These are phyloP conservation scores for Erannis defoliaria DNA, from an alignment of 2,888 invertebrate species.

Conservation along the genomic window DNA sequence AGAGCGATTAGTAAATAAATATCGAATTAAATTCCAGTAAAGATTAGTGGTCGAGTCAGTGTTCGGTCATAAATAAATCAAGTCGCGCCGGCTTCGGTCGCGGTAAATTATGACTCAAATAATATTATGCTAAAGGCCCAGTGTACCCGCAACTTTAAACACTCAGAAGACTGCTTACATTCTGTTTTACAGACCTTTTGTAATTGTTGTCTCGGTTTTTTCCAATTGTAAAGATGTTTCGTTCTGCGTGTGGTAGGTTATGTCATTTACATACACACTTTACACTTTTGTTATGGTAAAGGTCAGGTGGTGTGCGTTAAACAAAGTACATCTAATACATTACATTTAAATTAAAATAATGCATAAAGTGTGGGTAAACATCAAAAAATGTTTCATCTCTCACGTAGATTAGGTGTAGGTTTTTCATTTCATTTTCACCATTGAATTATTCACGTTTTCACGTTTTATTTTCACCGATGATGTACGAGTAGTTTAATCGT, in stretches of 20 bases:
- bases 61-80: slow-evolving; percentile 83
- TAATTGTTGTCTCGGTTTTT: slow-evolving; percentile 50
- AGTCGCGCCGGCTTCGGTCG: slow-evolving; percentile 57
- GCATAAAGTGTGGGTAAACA: too few species aligned
- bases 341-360: too few species aligned
- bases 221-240: slow-evolving; percentile 38
- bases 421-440: too few species aligned
- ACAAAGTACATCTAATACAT: not conserved
- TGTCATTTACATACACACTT: slow-evolving; percentile 26
- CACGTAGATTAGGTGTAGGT: too few species aligned
- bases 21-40: slow-evolving; percentile 82
- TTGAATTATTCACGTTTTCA: too few species aligned
- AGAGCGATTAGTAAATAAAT: slow-evolving; percentile 79
- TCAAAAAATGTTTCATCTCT: too few species aligned
- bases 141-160: slow-evolving; percentile 45
- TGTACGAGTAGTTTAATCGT: too few species aligned
- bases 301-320: slow-evolving; percentile 4
- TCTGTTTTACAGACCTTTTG: slow-evolving; percentile 47
- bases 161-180: slow-evolving; percentile 33
- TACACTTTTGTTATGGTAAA: slow-evolving; percentile 18
- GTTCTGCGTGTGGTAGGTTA: slow-evolving; percentile 32
- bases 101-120: slow-evolving; percentile 82
- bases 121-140: slow-evolving; percentile 78
- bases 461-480: too few species aligned
- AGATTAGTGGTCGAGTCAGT: slow-evolving; percentile 78